Conservation (phyloP, 2,113 vertebrate species). For the Apistogramma diplotaenia region DNA sequence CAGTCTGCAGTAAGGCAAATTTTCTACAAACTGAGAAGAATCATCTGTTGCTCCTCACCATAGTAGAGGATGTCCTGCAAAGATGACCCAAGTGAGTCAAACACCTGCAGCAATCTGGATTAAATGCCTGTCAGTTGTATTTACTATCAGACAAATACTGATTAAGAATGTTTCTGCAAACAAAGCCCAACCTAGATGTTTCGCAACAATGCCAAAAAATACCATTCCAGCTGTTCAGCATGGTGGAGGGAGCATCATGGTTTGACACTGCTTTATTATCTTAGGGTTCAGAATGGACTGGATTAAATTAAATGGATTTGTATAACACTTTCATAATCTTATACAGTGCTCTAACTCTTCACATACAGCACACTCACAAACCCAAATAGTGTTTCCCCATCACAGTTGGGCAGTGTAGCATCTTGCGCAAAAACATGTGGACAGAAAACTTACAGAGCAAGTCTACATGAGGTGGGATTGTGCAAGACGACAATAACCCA, state of each 20-base stretch:
- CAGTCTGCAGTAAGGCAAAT: not conserved
- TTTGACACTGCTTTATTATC: not conserved
- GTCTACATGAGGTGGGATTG: not conserved
- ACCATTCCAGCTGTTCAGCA: too few relatives aligned
- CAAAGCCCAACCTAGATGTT: not conserved
- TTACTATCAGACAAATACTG: not conserved
- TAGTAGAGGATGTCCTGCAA: not conserved
- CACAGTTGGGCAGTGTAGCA: not conserved
- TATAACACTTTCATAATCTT: not conserved
- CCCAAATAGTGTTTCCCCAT: not conserved
- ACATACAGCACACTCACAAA: not conserved
- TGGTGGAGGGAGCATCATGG: not conserved
- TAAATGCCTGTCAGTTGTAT: not conserved
- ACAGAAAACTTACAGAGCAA: not conserved
- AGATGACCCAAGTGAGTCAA: not conserved
- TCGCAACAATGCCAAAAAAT: too few relatives aligned
- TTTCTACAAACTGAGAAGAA: not conserved
- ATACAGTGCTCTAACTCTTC: not conserved
- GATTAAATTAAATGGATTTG: not conserved
- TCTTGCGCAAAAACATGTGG: not conserved
- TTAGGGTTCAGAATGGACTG: not conserved
- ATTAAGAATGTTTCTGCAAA: not conserved
- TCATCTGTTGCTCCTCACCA: not conserved
- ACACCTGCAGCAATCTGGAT: not conserved
- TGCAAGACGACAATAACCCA: not conserved